phyloP scores from a whole-genome alignment of 2,797 vertebrate genomes.

The Sebastes matsubarae region DNA sequence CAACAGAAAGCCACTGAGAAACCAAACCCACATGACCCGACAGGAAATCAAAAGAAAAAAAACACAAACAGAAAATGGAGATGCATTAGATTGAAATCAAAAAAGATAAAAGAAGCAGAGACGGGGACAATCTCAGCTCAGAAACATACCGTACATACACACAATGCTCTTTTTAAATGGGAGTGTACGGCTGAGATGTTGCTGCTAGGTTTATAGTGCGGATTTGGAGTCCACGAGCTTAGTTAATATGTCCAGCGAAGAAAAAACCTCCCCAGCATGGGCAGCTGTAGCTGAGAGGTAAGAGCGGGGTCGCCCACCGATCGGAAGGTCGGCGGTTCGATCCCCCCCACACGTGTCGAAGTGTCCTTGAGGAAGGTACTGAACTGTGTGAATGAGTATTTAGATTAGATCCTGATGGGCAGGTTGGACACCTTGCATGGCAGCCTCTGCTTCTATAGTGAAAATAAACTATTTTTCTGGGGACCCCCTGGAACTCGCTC shows the following conservation, averaged over 20 bases:
- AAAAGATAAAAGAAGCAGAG: conserved; percentile 32
- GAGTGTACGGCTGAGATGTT: not conserved
- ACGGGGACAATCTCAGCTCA: not conserved
- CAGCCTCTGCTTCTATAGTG: too few relatives aligned
- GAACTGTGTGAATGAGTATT: not conserved
- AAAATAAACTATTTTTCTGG: too few relatives aligned
- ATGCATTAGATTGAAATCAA: conserved; percentile 47
- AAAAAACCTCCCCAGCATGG: not conserved
- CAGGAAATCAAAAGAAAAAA: conserved; percentile 62
- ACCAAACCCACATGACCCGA: conserved; percentile 74
- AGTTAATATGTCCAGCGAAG: not conserved
- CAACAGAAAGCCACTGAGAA: conserved; percentile 85
- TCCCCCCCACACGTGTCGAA: too few relatives aligned
- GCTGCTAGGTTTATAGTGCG: not conserved
- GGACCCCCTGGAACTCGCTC: too few relatives aligned
- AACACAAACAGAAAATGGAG: conserved; percentile 43
- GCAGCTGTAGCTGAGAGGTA: too few relatives aligned
- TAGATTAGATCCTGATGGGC: not conserved
- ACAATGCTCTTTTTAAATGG: not conserved
- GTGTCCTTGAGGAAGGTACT: not conserved
- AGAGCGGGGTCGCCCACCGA: too few relatives aligned
- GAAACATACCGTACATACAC: not conserved
- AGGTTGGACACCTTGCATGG: not conserved
- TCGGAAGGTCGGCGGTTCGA: too few relatives aligned
- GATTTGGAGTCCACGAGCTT: not conserved